phyloP scores from a whole-genome alignment of 2,888 invertebrate genomes.

The Drosophila ezoana region DNA sequence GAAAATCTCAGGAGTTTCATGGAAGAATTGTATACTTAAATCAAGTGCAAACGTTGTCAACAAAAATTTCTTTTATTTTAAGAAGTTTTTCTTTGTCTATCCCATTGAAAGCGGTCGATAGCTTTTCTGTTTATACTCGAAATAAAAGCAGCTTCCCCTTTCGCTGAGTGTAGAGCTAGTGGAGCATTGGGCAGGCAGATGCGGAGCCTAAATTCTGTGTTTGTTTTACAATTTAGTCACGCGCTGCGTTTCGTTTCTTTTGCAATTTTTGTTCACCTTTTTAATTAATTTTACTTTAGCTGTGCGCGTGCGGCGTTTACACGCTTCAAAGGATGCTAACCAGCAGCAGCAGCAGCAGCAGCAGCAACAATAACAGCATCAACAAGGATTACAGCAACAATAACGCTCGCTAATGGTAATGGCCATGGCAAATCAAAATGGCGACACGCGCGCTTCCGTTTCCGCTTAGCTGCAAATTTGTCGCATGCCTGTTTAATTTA shows the following conservation, averaged over 20 bases:
- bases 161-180: conserved; percentile 4
- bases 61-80: too few relatives aligned
- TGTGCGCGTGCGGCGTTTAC: conserved; percentile 48
- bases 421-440: conserved; percentile 73
- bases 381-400: conserved; percentile 1
- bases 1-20: background rate
- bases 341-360: conserved; percentile 9
- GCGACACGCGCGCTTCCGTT: conserved; percentile 69
- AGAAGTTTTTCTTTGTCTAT: too few relatives aligned
- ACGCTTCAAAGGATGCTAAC: conserved; percentile 52
- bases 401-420: conserved; percentile 8
- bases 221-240: conserved; percentile 67
- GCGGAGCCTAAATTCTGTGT: conserved; percentile 1
- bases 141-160: background rate
- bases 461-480: conserved; percentile 63
- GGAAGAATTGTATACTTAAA: too few relatives aligned
- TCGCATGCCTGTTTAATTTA: conserved; percentile 62
- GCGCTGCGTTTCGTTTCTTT: conserved; percentile 52
- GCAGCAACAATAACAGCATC: background rate
- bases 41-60: background rate
- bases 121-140: too few relatives aligned
- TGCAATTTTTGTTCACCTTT: conserved; percentile 54
- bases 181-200: background rate
- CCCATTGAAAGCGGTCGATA: too few relatives aligned
- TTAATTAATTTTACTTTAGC: conserved; percentile 71